A percentile compares a stretch with the other conserved stretches of the same genome.
Evolutionary conservation across 2,797 vertebrate species (phyloP).

Genomic region (Taeniopygia guttata): DNA sequence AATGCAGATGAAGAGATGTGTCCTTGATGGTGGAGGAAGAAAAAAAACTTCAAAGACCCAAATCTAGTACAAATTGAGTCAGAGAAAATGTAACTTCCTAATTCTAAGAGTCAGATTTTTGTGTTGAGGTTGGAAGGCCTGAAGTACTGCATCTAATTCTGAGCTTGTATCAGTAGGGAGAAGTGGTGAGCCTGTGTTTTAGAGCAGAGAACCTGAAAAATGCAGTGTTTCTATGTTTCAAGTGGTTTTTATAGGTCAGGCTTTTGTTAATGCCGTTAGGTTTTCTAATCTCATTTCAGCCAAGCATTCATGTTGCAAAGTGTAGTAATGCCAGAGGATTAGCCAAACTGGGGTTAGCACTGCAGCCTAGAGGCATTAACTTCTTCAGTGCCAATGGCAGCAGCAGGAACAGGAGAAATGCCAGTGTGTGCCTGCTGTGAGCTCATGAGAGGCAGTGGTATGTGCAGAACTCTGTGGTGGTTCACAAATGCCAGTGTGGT

Average conservation of each 20-base stretch:
- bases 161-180: background rate
- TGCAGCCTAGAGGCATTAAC: background rate
- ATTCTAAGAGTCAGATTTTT: background rate
- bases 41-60: background rate
- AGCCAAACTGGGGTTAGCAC: background rate
- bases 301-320: background rate
- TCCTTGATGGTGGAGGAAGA: background rate
- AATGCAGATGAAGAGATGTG: background rate
- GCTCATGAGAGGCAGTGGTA: background rate
- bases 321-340: conserved; percentile 13
- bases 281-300: conserved; percentile 39
- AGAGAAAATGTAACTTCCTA: background rate
- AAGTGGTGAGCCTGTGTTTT: background rate
- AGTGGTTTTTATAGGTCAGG: background rate
- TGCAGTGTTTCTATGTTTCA: background rate
- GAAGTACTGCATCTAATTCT: background rate
- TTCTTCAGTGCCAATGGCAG: background rate
- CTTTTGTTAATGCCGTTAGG: background rate
- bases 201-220: background rate
- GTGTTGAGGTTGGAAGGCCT: background rate
- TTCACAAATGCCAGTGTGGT: background rate
- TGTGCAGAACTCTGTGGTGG: background rate
- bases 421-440: background rate
- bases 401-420: background rate
- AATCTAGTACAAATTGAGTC: background rate